These are phyloP conservation scores for Erinaceus europaeus DNA, from an alignment of 2,113 vertebrate genomes.

Conservation along the genomic window DNA sequence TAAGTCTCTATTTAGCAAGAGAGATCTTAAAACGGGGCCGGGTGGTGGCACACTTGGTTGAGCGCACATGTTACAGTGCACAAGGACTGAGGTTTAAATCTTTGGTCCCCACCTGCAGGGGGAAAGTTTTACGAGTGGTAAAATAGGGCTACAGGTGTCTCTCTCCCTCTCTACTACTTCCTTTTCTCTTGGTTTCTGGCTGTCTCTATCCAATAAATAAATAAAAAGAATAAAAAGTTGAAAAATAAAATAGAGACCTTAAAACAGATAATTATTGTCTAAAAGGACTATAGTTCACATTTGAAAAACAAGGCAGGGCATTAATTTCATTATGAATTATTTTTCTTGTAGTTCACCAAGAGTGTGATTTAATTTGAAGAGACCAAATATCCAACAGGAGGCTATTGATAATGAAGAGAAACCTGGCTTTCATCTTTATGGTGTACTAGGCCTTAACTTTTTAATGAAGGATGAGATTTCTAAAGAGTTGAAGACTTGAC, in stretches of 20 bases:
- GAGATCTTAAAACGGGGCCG: not conserved
- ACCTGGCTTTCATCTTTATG: constrained; percentile 60
- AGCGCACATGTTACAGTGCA: too few relatives aligned
- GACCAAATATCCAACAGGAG: constrained; percentile 61
- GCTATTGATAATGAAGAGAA: constrained; percentile 53
- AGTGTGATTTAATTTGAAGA: constrained; percentile 60
- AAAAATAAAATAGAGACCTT: not conserved
- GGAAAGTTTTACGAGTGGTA: too few relatives aligned
- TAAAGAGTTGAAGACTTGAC: not conserved
- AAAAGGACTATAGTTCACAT: not conserved
- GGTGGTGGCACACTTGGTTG: too few relatives aligned
- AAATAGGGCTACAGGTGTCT: too few relatives aligned
- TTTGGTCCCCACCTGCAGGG: too few relatives aligned
- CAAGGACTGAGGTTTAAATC: too few relatives aligned
- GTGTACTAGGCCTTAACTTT: constrained; percentile 6
- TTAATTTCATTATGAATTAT: constrained; percentile 60
- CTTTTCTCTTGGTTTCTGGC: too few relatives aligned
- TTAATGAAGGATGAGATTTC: constrained; percentile 54
- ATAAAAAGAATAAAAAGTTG: too few relatives aligned
- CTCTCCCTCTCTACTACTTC: too few relatives aligned
- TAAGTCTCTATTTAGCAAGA: not conserved
- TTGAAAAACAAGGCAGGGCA: constrained; percentile 24
- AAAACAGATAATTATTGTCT: not conserved
- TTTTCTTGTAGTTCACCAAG: constrained; percentile 44
- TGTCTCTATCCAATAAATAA: too few relatives aligned